A percentile compares a stretch with the other conserved stretches of the same genome.
Conservation (phyloP, 2,888 invertebrate genomes). For the Drosophila falleni region DNA sequence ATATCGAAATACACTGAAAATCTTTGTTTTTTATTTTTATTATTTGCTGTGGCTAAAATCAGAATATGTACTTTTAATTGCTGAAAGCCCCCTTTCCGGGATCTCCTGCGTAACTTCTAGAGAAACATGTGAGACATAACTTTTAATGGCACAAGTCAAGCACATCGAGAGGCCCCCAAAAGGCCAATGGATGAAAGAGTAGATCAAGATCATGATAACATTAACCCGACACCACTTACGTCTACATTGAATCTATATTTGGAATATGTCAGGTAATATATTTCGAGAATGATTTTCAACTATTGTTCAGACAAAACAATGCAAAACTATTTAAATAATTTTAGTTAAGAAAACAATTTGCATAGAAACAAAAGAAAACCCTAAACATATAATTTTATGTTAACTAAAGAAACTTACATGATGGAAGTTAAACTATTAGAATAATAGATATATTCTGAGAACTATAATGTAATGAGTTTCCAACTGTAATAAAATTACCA, state of each 20-base stretch:
- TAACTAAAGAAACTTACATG: not conserved
- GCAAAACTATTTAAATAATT: constrained; percentile 7
- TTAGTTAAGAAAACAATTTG: not conserved
- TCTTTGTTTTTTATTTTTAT: constrained; percentile 15
- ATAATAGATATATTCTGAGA: not conserved
- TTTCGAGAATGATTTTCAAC: not conserved
- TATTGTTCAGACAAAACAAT: constrained; percentile 5
- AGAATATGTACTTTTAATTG: constrained; percentile 43
- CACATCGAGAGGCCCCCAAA: constrained; percentile 38
- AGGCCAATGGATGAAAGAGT: constrained; percentile 67
- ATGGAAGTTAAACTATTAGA: not conserved
- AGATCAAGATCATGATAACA: constrained; percentile 67
- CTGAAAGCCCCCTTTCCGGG: constrained; percentile 12
- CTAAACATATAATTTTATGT: constrained; percentile 1
- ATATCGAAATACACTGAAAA: constrained; percentile 33
- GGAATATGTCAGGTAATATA: constrained; percentile 3
- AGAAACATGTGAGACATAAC: constrained; percentile 1
- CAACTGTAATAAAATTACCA: not conserved
- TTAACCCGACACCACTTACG: constrained; percentile 1
- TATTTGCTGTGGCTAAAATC: constrained; percentile 42
- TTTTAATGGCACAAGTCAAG: constrained; percentile 50
- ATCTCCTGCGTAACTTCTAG: constrained; percentile 41
- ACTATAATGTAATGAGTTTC: not conserved
- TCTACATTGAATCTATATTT: constrained; percentile 3
- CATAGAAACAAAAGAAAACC: constrained; percentile 17